Conservation (phyloP, 2,888 invertebrate species). For the Calliscelio sp. region DNA sequence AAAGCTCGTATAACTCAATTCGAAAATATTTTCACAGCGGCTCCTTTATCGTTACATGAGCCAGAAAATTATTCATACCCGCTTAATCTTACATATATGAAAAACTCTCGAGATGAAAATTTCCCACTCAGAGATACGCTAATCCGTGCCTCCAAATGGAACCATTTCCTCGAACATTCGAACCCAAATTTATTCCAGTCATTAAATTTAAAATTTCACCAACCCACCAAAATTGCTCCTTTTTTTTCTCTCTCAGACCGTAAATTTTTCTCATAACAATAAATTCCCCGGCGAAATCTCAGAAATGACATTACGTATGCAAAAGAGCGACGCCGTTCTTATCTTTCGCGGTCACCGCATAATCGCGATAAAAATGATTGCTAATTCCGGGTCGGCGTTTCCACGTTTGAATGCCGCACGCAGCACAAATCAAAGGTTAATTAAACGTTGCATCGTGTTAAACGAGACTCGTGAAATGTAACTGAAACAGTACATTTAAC, state of each 20-base stretch:
- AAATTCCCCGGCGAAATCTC: neutral
- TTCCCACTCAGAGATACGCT: constrained; percentile 23
- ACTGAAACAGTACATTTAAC: constrained; percentile 62
- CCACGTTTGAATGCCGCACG: constrained; percentile 3
- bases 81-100: constrained; percentile 50
- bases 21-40: constrained; percentile 59
- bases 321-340: neutral
- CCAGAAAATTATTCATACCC: constrained; percentile 62
- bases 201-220: constrained; percentile 1
- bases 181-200: neutral
- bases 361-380: constrained; percentile 43
- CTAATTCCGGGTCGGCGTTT: constrained; percentile 16
- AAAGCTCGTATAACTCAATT: constrained; percentile 62
- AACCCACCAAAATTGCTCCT: neutral
- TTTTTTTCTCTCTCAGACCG: no score
- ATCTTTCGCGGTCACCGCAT: constrained; percentile 24
- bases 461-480: constrained; percentile 37
- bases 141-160: no score
- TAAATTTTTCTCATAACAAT: neutral
- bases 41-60: constrained; percentile 52
- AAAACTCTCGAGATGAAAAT: constrained; percentile 37
- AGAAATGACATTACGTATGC: neutral
- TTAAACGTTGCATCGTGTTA: constrained; percentile 61
- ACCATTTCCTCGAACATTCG: no score
- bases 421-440: constrained; percentile 66